These are phyloP conservation scores for Cheilosia impressa DNA, from an alignment of 2,888 invertebrate genomes.

Conservation along the genomic window DNA sequence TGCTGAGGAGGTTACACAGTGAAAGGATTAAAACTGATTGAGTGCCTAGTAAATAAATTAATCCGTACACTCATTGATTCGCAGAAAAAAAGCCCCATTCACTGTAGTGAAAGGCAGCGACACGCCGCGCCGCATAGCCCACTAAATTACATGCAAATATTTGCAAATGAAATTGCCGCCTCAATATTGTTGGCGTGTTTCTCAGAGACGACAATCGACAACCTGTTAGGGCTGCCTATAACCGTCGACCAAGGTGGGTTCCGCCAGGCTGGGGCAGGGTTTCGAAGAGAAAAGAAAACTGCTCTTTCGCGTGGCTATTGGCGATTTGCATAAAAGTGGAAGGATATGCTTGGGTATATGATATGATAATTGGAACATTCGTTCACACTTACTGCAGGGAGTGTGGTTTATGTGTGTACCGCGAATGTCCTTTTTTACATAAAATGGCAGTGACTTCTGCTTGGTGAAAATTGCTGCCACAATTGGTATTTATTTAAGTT, in stretches of 20 bases:
- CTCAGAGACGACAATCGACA: background rate
- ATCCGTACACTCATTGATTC: conserved; percentile 45
- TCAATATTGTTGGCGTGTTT: conserved; percentile 19
- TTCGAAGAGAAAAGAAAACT: background rate
- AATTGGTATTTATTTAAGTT: no score
- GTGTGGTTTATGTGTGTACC: background rate
- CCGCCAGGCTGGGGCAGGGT: background rate
- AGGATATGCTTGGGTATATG: conserved; percentile 5
- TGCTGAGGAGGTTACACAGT: background rate
- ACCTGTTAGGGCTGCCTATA: conserved; percentile 6
- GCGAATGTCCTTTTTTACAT: no score
- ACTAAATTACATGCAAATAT: conserved; percentile 62
- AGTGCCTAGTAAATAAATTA: conserved; percentile 47
- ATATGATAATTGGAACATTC: conserved; percentile 33
- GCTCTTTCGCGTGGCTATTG: conserved; percentile 29
- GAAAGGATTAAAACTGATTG: conserved; percentile 40
- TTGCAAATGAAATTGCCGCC: conserved; percentile 64
- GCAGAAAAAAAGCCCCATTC: conserved; percentile 15
- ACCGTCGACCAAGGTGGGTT: background rate
- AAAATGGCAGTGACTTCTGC: no score
- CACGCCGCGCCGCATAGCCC: background rate
- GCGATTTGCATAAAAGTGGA: background rate
- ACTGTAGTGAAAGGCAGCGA: background rate
- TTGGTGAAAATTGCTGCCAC: no score
- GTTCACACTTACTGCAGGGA: background rate